These are phyloP conservation scores for Adineta ricciae DNA, from an alignment of 2,888 invertebrate species.

Conservation along the genomic window DNA sequence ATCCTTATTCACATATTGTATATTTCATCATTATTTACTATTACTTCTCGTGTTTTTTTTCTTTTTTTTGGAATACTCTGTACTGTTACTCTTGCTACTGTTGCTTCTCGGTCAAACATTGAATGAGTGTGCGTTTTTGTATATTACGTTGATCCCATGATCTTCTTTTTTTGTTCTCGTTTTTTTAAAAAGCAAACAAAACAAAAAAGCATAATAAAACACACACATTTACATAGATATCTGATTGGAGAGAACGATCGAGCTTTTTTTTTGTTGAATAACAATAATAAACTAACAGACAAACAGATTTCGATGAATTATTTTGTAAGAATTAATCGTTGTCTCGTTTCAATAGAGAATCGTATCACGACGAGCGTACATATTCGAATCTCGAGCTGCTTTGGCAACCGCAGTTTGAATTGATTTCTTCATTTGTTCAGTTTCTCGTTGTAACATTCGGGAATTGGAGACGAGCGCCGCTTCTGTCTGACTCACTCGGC, in stretches of 20 bases:
- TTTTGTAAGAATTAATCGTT: background rate
- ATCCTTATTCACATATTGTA: background rate
- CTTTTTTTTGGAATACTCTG: background rate
- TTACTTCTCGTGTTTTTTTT: background rate
- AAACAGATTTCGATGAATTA: background rate
- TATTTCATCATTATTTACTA: background rate
- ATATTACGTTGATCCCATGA: background rate
- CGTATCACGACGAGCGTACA: background rate
- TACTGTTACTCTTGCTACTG: background rate
- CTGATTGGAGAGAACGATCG: background rate
- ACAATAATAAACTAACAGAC: background rate
- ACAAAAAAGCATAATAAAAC: background rate
- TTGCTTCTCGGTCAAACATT: background rate
- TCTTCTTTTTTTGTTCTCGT: background rate
- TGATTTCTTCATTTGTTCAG: background rate
- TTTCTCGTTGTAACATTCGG: background rate
- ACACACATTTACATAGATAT: background rate
- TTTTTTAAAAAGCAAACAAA: background rate
- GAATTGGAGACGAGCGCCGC: background rate
- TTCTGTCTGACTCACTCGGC: background rate
- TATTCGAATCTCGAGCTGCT: background rate
- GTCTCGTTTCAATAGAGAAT: background rate
- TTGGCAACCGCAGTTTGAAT: background rate
- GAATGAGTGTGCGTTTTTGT: constrained; percentile 5
- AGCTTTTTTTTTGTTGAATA: background rate